Conservation (phyloP, 1,140 invertebrate genomes). For the Hylaeus anthracinus region DNA sequence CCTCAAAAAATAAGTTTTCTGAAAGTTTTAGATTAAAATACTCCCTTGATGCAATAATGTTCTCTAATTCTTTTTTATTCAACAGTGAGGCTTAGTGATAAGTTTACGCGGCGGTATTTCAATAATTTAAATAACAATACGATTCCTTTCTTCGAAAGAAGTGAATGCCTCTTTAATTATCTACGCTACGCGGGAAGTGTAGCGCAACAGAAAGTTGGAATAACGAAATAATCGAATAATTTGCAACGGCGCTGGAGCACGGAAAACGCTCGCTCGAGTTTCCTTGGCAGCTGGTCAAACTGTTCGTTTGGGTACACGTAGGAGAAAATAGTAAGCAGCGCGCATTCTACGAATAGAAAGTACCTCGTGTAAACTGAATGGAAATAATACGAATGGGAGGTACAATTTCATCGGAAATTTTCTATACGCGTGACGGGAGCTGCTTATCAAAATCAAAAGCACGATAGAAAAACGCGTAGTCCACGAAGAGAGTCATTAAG, state of each 20-base stretch:
- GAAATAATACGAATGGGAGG: background rate
- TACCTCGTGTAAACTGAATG: background rate
- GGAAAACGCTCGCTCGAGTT: background rate
- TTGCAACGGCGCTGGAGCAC: background rate
- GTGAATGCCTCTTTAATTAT: too few relatives aligned
- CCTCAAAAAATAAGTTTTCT: too few relatives aligned
- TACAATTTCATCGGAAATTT: background rate
- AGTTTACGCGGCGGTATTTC: too few relatives aligned
- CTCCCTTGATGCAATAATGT: too few relatives aligned
- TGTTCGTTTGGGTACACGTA: background rate
- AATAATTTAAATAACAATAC: too few relatives aligned
- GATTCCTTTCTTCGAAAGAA: too few relatives aligned
- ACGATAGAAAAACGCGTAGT: background rate
- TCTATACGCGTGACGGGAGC: background rate
- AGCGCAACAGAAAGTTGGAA: background rate
- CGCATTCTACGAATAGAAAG: conserved; percentile 28
- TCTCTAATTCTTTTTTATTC: too few relatives aligned
- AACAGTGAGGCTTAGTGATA: too few relatives aligned
- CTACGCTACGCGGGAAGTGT: background rate
- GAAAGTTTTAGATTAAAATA: too few relatives aligned
- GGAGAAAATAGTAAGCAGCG: conserved; percentile 32
- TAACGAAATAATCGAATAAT: background rate
- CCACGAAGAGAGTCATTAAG: background rate
- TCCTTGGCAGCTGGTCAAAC: conserved; percentile 22
- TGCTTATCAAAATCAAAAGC: background rate